Evolutionary conservation across 1,140 invertebrate genomes (phyloP).

Genomic region (Ditylenchus dipsaci): DNA sequence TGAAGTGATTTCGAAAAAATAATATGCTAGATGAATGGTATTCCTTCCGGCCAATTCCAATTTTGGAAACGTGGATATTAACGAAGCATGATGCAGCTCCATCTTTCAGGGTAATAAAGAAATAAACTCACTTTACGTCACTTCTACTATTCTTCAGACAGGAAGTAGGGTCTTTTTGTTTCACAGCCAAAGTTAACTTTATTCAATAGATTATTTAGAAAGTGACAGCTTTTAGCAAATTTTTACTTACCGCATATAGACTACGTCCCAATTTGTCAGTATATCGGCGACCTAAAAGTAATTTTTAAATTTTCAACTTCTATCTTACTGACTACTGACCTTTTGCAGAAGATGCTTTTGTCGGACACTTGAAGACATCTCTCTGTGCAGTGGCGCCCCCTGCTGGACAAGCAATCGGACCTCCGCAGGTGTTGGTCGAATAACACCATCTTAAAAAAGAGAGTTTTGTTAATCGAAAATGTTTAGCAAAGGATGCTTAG

Average conservation of each 20-base stretch:
- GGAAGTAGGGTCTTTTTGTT: slow-evolving; percentile 40
- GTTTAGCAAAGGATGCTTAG: too few species aligned
- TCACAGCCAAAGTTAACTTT: slow-evolving; percentile 38
- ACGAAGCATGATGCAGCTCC: too few species aligned
- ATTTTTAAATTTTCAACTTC: not conserved
- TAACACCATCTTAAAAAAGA: slow-evolving; percentile 52
- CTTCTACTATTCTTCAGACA: slow-evolving; percentile 50
- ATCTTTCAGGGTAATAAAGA: too few species aligned
- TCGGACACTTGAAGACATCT: slow-evolving; percentile 55
- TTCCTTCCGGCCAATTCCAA: too few species aligned
- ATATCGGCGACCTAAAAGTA: slow-evolving; percentile 41
- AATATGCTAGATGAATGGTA: too few species aligned
- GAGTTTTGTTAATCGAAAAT: not conserved
- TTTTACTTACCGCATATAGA: slow-evolving; percentile 38
- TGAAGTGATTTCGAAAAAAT: too few species aligned
- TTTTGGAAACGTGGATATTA: too few species aligned
- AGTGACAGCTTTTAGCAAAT: too few species aligned
- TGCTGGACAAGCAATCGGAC: slow-evolving; percentile 51
- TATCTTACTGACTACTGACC: not conserved
- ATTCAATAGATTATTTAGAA: too few species aligned
- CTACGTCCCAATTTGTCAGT: slow-evolving; percentile 55
- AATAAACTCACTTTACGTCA: slow-evolving; percentile 53
- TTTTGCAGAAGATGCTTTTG: slow-evolving; percentile 47
- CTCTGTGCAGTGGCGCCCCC: slow-evolving; percentile 50
- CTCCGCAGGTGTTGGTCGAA: slow-evolving; percentile 49